A percentile compares a stretch with the other conserved stretches of the same genome.
phyloP scores from a whole-genome alignment of 2,888 invertebrate genomes.

The Fragum sueziense region DNA sequence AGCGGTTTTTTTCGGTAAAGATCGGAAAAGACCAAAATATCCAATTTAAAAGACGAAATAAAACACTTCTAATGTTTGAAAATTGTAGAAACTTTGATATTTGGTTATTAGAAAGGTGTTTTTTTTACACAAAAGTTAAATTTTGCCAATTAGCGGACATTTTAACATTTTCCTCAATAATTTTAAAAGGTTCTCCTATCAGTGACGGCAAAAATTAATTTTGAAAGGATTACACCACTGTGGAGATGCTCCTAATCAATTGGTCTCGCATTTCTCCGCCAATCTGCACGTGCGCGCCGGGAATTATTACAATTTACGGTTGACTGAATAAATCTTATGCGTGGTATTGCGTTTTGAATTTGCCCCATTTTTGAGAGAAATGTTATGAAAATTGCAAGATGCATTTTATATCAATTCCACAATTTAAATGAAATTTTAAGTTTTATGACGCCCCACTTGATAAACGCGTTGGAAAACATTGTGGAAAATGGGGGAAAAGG shows the following conservation, averaged over 20 bases:
- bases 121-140: too few species aligned
- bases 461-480: not conserved
- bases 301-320: not conserved
- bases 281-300: not conserved
- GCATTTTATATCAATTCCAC: not conserved
- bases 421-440: not conserved
- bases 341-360: not conserved
- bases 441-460: not conserved
- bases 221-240: too few species aligned
- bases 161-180: too few species aligned
- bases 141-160: too few species aligned
- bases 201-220: too few species aligned
- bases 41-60: too few species aligned
- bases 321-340: not conserved
- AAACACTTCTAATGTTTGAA: too few species aligned
- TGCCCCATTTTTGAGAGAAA: not conserved
- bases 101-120: too few species aligned
- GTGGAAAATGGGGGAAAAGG: not conserved
- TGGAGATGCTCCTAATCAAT: not conserved
- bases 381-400: not conserved
- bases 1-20: too few species aligned
- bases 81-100: too few species aligned
- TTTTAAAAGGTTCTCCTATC: too few species aligned
- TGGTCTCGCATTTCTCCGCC: not conserved
- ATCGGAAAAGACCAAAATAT: too few species aligned